Percentiles rank a stretch among this genome's conserved stretches.
These are phyloP conservation scores for Hydropsyche tenuis DNA, from an alignment of 1,140 invertebrate species.

Conservation along the genomic window DNA sequence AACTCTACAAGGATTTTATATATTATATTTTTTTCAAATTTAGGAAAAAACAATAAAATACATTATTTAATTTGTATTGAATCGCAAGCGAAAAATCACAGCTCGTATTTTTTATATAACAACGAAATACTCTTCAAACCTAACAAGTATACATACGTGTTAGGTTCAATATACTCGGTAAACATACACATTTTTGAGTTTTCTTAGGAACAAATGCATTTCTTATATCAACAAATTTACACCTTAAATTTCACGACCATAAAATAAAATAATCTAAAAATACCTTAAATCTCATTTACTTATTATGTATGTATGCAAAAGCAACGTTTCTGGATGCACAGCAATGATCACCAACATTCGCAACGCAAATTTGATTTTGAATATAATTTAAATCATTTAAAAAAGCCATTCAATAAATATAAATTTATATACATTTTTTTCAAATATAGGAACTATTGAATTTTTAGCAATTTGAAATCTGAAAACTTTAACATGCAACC, in stretches of 20 bases:
- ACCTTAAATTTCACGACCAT: neutral
- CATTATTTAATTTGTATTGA: constrained; percentile 10
- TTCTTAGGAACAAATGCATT: constrained; percentile 27
- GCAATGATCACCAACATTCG: no score
- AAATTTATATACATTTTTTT: neutral
- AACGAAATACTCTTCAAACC: constrained; percentile 16
- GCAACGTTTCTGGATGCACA: no score
- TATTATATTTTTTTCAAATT: constrained; percentile 12
- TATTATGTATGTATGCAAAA: no score
- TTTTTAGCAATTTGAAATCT: no score
- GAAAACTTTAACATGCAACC: no score
- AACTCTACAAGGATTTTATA: neutral
- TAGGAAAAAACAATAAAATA: constrained; percentile 7
- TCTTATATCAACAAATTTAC: constrained; percentile 14
- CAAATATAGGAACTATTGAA: no score
- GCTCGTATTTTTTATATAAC: constrained; percentile 19
- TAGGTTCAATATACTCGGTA: neutral
- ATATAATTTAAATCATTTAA: neutral
- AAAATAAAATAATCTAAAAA: neutral
- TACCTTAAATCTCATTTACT: no score
- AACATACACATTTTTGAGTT: constrained; percentile 7
- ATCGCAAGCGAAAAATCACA: constrained; percentile 32
- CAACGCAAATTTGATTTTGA: no score
- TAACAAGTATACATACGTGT: neutral
- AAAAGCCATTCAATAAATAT: neutral